A percentile compares a stretch with the other conserved stretches of the same genome.
These are phyloP conservation scores for Pangasius macronema DNA, from an alignment of 2,797 vertebrate genomes.

Conservation along the genomic window DNA sequence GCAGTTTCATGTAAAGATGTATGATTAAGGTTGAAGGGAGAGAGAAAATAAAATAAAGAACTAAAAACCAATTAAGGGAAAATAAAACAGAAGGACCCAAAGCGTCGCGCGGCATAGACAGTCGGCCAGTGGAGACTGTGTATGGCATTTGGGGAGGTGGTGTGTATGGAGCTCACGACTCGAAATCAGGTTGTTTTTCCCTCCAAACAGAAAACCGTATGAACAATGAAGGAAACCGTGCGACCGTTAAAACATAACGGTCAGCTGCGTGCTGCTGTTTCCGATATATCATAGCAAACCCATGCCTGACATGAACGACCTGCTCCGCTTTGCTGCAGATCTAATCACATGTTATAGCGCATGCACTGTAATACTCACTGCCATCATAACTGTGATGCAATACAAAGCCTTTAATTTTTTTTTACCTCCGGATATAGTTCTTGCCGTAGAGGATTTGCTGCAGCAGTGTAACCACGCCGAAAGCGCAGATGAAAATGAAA, in stretches of 20 bases:
- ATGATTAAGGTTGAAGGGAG: slow-evolving; percentile 57
- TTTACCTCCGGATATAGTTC: slow-evolving; percentile 97
- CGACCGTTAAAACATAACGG: slow-evolving; percentile 33
- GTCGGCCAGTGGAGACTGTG: slow-evolving; percentile 65
- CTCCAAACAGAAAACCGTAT: slow-evolving; percentile 62
- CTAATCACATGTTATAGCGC: neutral
- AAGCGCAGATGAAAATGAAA: slow-evolving; percentile 98
- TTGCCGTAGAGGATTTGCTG: slow-evolving; percentile 96
- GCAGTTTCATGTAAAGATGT: slow-evolving; percentile 71
- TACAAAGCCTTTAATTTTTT: neutral
- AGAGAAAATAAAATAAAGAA: slow-evolving; percentile 17
- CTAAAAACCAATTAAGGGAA: slow-evolving; percentile 3
- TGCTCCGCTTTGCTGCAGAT: neutral
- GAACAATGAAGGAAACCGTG: slow-evolving; percentile 16
- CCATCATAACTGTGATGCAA: neutral
- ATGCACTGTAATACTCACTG: neutral
- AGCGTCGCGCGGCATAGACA: slow-evolving; percentile 71
- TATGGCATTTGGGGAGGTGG: slow-evolving; percentile 68
- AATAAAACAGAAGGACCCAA: slow-evolving; percentile 24
- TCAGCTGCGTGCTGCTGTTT: slow-evolving; percentile 68
- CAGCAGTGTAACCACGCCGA: slow-evolving; percentile 94
- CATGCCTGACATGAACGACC: neutral
- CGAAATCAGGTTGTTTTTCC: slow-evolving; percentile 46
- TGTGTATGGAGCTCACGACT: slow-evolving; percentile 71
- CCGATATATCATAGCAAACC: slow-evolving; percentile 25